phyloP scores from a whole-genome alignment of 2,888 invertebrate species.

The Acleris holmiana region DNA sequence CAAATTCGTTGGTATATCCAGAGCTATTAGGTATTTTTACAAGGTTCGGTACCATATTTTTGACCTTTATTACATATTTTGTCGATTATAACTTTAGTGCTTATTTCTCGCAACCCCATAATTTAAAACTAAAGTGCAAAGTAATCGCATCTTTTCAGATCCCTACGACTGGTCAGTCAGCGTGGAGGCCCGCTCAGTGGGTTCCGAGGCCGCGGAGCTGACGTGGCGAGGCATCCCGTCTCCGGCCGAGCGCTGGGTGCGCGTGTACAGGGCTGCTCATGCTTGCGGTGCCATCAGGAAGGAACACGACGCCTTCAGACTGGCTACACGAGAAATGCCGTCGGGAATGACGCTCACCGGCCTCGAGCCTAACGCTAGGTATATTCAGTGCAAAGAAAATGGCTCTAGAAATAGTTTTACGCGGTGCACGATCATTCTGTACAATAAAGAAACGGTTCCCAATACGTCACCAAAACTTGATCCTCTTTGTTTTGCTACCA shows the following conservation, averaged over 20 bases:
- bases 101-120: too few species aligned
- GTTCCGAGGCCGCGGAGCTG: conserved; percentile 90
- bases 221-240: conserved; percentile 94
- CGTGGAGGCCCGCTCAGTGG: conserved; percentile 90
- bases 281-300: conserved; percentile 66
- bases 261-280: conserved; percentile 92
- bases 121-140: background rate
- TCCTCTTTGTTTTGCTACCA: too few species aligned
- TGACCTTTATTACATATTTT: too few species aligned
- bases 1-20: too few species aligned
- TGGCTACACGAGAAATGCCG: conserved; percentile 70
- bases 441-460: too few species aligned
- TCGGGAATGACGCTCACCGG: conserved; percentile 65
- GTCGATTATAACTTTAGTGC: too few species aligned
- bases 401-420: too few species aligned
- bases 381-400: conserved; percentile 9
- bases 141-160: conserved; percentile 75
- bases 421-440: too few species aligned
- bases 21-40: too few species aligned
- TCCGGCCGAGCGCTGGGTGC: conserved; percentile 95
- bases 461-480: too few species aligned
- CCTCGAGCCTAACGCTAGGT: conserved; percentile 86
- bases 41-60: too few species aligned
- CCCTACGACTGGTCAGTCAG: conserved; percentile 93
- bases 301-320: conserved; percentile 72